A percentile compares a stretch with the other conserved stretches of the same genome.
phyloP scores from a whole-genome alignment of 2,797 vertebrate species.

The Arnoldichthys spilopterus region DNA sequence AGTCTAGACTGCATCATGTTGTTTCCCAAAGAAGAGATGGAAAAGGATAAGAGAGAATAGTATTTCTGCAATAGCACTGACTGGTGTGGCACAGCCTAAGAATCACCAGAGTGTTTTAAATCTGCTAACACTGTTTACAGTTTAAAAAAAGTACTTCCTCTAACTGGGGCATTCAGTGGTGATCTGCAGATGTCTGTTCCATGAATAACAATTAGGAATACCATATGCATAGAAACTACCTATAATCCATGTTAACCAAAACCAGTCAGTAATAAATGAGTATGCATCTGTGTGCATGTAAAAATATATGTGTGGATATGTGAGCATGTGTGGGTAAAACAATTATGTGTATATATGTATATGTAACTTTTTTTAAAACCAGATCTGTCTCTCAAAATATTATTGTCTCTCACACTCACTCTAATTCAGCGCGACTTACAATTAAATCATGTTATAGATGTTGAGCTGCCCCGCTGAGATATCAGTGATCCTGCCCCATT shows the following conservation, averaged over 20 bases:
- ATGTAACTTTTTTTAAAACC: no score
- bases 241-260: no score
- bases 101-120: neutral
- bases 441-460: no score
- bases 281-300: neutral
- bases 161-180: neutral
- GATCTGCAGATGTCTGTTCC: neutral
- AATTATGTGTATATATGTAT: no score
- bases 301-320: neutral
- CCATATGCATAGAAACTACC: neutral
- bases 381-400: no score
- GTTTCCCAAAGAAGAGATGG: slow-evolving; percentile 31
- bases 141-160: slow-evolving; percentile 3
- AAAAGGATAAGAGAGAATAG: slow-evolving; percentile 3
- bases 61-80: neutral
- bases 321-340: neutral
- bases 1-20: slow-evolving; percentile 57
- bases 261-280: neutral
- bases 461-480: no score
- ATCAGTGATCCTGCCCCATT: no score
- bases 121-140: neutral
- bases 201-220: neutral
- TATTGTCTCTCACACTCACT: no score
- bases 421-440: no score
- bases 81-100: neutral